These are phyloP conservation scores for Macheiramphus alcinus DNA, from an alignment of 2,113 vertebrate genomes.

Conservation along the genomic window DNA sequence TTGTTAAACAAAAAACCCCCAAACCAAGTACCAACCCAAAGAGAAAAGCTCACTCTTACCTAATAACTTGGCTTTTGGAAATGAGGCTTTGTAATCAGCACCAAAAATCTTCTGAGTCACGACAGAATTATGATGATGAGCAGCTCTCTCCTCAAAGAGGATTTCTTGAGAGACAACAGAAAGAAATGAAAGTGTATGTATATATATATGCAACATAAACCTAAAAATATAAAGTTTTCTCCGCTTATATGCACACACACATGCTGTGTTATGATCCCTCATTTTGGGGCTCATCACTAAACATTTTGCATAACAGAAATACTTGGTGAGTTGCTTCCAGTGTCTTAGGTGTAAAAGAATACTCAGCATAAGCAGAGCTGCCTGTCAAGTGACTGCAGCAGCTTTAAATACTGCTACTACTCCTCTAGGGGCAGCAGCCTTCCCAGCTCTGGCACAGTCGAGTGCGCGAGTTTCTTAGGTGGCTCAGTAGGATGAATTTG, in stretches of 20 bases:
- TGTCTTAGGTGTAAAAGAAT: neutral
- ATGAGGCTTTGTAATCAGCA: neutral
- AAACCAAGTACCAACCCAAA: neutral
- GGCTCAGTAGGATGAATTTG: neutral
- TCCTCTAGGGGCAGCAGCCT: neutral
- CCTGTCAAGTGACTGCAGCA: neutral
- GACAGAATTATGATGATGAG: neutral
- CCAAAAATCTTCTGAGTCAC: neutral
- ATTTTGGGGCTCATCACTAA: neutral
- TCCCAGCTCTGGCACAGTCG: neutral
- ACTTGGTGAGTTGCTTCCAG: neutral
- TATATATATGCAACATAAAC: neutral
- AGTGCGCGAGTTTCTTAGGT: rapidly evolving
- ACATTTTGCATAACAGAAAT: neutral
- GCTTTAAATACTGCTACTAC: neutral
- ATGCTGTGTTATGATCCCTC: rapidly evolving
- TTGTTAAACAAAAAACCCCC: neutral
- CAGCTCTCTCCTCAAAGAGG: neutral
- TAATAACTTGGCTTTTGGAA: neutral
- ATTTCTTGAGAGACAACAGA: neutral
- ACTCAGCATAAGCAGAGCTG: neutral
- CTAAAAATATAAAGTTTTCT: rapidly evolving
- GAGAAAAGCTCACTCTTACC: neutral
- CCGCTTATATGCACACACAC: neutral
- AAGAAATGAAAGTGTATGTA: neutral